phyloP scores from a whole-genome alignment of 2,113 vertebrate genomes.

The Hippocampus comes region DNA sequence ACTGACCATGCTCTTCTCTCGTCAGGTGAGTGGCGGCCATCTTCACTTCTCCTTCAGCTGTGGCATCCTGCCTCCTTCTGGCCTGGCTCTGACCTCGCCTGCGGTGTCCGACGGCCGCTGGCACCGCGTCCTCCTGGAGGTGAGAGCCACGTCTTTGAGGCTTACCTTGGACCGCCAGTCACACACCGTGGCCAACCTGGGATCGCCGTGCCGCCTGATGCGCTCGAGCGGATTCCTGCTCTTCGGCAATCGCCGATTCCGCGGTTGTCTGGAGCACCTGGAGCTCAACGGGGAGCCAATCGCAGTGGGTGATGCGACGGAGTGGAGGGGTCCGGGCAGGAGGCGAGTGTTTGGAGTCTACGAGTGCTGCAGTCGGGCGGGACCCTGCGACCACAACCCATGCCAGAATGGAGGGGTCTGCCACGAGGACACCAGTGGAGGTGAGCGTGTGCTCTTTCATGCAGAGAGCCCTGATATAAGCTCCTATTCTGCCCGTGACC shows the following conservation, averaged over 20 bases:
- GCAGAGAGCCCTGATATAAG: no score
- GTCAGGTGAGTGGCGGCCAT: conserved; percentile 77
- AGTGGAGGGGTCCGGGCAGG: conserved; percentile 50
- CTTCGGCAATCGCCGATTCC: conserved; percentile 74
- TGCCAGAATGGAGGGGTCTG: conserved; percentile 85
- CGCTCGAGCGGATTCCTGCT: conserved; percentile 67
- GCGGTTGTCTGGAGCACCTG: conserved; percentile 82
- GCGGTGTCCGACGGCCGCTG: conserved; percentile 75
- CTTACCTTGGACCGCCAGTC: conserved; percentile 74
- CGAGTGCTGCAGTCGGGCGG: conserved; percentile 73
- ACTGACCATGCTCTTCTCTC: conserved; percentile 3
- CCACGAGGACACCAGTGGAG: conserved; percentile 67
- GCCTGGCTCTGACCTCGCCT: conserved; percentile 56
- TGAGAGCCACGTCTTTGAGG: conserved; percentile 66
- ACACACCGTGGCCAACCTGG: conserved; percentile 53
- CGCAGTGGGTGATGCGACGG: conserved; percentile 44
- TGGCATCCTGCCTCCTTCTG: conserved; percentile 42
- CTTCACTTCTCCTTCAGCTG: conserved; percentile 79
- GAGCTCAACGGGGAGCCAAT: conserved; percentile 75
- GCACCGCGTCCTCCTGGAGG: conserved; percentile 82
- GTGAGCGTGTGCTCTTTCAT: conserved; percentile 56
- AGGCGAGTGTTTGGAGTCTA: conserved; percentile 75
- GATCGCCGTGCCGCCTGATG: conserved; percentile 69
- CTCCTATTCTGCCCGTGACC: no score
- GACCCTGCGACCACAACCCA: conserved; percentile 69